A percentile compares a stretch with the other conserved stretches of the same genome.
Conservation (phyloP, 2,888 invertebrate genomes). For the Lasioglossum oenotherae region DNA sequence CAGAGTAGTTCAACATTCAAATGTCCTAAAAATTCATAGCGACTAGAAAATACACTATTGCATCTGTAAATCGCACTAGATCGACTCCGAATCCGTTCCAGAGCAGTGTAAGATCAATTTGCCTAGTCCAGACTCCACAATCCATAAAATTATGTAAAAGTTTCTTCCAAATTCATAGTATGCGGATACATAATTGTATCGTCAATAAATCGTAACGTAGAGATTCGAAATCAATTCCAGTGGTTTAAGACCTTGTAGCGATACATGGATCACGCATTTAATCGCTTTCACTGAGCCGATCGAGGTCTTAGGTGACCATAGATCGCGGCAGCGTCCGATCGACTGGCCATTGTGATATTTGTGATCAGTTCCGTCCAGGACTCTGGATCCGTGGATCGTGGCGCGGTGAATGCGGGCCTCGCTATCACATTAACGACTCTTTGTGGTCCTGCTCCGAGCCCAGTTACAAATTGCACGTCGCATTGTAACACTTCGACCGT, state of each 20-base stretch:
- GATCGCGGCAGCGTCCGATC: not conserved
- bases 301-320: slow-evolving; percentile 27
- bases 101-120: not conserved
- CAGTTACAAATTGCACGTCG: slow-evolving; percentile 10
- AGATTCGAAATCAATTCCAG: not conserved
- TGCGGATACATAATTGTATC: not conserved
- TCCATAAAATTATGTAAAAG: not conserved
- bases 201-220: not conserved
- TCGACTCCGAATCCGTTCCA: not conserved
- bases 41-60: not conserved
- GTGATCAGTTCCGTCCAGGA: slow-evolving; percentile 27
- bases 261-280: slow-evolving; percentile 46
- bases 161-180: not conserved
- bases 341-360: not conserved
- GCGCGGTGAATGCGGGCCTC: slow-evolving; percentile 36
- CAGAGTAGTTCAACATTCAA: not conserved
- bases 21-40: not conserved
- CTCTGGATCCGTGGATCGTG: slow-evolving; percentile 35
- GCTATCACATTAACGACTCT: not conserved
- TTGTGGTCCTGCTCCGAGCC: not conserved
- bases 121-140: not conserved
- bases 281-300: slow-evolving; percentile 20
- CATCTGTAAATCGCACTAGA: not conserved
- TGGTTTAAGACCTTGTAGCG: slow-evolving; percentile 8
- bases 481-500: not conserved